Evolutionary conservation across 2,113 vertebrate species (phyloP), one percentile per base, ranked within the genome.

Genomic region (Aplodontia rufa): DNA sequence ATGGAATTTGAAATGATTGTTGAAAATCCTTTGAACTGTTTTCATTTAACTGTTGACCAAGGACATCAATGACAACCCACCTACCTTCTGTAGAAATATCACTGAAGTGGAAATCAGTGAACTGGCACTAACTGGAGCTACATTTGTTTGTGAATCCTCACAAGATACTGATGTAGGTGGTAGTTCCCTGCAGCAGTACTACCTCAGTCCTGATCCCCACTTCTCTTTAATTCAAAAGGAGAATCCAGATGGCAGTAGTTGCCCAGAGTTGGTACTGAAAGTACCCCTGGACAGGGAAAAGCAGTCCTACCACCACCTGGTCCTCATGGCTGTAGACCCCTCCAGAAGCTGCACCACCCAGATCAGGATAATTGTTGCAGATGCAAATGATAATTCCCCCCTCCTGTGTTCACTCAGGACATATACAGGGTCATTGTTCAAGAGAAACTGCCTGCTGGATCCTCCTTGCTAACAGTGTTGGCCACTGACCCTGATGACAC

Each of bases 371-470:
- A 97, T 97, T 10, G 98, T 99, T 5, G 97, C 98, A 1, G 98
- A 99, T 8, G 97, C 4, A 0, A 99, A 99, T 86, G 98, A 99
- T 90, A 99, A 99, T 53, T 51, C 98, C 0, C 98, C n/a, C n/a
- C n/a, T n/a, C n/a, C 99, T 4, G 95, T 98, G 78, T 99, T 97
- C 75, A 97, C 97, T 13, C 98, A 98, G 87, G 72, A 96, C 0
- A 40, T 58, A 8, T 99, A 99, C 64, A 98, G 95, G 12, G 95
- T 93, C 16, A 97, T 76, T 26, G 19, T 99, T 8, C 76, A 17
- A 0, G 99, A 99, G 75, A 98, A 98, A 55, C 47, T 96, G 0
- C 90, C 96, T 0, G n/a, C 66, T 6, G 98, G 97, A 0, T 98
- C 97, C 0, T 19, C 78, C 0, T 79, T 99, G 4, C 89, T 98